phyloP scores from a whole-genome alignment of 2,888 invertebrate species.

The Habroteleia sp. region DNA sequence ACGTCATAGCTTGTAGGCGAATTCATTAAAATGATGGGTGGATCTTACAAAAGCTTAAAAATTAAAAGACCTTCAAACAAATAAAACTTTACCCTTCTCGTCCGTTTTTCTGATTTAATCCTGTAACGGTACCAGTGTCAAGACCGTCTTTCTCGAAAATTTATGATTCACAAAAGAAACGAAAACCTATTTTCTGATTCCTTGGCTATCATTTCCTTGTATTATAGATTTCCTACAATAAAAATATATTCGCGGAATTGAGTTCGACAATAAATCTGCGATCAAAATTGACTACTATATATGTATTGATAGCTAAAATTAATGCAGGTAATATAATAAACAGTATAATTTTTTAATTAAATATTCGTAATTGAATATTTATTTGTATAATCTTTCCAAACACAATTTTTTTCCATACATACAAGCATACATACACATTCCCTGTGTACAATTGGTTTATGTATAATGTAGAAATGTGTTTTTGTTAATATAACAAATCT shows the following conservation, averaged over 20 bases:
- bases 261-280: no score
- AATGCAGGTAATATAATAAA: no score
- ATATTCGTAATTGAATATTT: conserved; percentile 31
- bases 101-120: conserved; percentile 48
- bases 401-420: conserved; percentile 19
- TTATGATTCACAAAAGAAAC: background rate
- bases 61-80: conserved; percentile 73
- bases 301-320: no score
- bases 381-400: conserved; percentile 20
- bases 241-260: no score
- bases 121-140: conserved; percentile 10
- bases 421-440: conserved; percentile 29
- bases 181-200: no score
- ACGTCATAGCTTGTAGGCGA: conserved; percentile 72
- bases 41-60: conserved; percentile 71
- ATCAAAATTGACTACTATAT: no score
- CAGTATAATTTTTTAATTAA: no score
- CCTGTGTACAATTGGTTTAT: conserved; percentile 21
- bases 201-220: no score
- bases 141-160: background rate
- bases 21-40: conserved; percentile 75
- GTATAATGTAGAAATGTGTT: conserved; percentile 3
- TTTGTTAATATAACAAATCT: conserved; percentile 41
- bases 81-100: conserved; percentile 67
- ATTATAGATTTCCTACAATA: no score